Evolutionary conservation across 2,797 vertebrate genomes (phyloP), one percentile per base, ranked within the genome.

Genomic region (Phoxinus dragarum): DNA sequence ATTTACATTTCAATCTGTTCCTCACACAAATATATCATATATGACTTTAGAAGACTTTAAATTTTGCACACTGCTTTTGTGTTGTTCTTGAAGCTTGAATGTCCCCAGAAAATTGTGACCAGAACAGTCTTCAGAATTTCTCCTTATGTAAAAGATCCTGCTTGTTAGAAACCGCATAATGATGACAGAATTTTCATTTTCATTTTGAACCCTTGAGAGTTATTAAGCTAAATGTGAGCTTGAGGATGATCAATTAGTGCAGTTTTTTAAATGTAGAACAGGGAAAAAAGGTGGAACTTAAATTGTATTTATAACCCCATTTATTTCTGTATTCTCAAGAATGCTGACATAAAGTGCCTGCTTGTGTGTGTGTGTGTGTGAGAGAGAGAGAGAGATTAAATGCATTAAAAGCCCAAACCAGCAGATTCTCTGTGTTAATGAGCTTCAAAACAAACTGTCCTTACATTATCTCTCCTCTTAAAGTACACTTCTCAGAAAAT

Each of bases 391-490:
- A 61, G 59, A 61, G 19, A 38, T 17, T 36, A 2, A 38, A 5
- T 47, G 11, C 14, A n/a, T 12, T 64, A 23, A 59, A 81, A 56
- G 14, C 66, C 34, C 14, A 34, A 66, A 23, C 9, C 10, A 61
- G n/a, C 36, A 81, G 36, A 71, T 56, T 69, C 23, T 81, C 66
- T 21, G 23, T 12, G 47, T 69, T 40, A 81, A 59, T 49, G 27
- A 80, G 42, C 11, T 9, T 67, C 78, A 67, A 67, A 67, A 80
- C 16, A 56, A 34, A 27, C 23, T 71, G 56, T 64, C 23, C 38
- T 78, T 38, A 64, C 38, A 64, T 76, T 6, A 54, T 59, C 12
- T 64, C 8, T 78, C 7, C 16, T 44, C n/a, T 64, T 64, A 17
- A 42, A 61, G 1, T 27, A 27, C 6, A 40, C 56, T 59, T 16